phyloP scores from a whole-genome alignment of 2,113 vertebrate species.

The Oreochromis aureus region DNA sequence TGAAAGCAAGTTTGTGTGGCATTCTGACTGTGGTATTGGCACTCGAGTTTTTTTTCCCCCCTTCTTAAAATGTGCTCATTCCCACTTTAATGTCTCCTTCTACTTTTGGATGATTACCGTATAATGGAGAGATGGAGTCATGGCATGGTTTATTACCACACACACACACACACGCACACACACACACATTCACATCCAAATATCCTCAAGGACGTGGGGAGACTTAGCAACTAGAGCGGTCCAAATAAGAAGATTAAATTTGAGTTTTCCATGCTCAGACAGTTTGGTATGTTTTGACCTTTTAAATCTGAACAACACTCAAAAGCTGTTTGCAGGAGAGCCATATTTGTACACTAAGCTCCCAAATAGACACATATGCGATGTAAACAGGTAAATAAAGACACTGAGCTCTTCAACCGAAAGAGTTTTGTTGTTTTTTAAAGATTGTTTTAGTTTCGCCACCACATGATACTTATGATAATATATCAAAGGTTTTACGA shows the following conservation, averaged over 20 bases:
- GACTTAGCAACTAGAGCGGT: slow-evolving; percentile 11
- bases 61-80: slow-evolving; percentile 52
- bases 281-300: slow-evolving; percentile 23
- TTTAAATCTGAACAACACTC: slow-evolving; percentile 26
- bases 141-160: slow-evolving; percentile 50
- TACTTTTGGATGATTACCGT: slow-evolving; percentile 55
- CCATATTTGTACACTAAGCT: neutral
- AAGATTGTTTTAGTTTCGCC: neutral
- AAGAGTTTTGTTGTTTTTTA: slow-evolving; percentile 16
- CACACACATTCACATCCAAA: slow-evolving; percentile 11
- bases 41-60: neutral
- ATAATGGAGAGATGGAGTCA: slow-evolving; percentile 67
- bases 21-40: slow-evolving; percentile 54
- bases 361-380: neutral
- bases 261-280: slow-evolving; percentile 16
- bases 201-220: neutral
- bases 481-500: slow-evolving; percentile 47
- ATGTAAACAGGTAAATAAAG: slow-evolving; percentile 9
- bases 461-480: neutral
- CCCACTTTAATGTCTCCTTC: slow-evolving; percentile 47
- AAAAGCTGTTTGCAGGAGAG: neutral
- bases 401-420: neutral
- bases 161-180: slow-evolving; percentile 15
- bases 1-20: slow-evolving; percentile 52
- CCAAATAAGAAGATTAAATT: slow-evolving; percentile 36